Evolutionary conservation across 2,113 vertebrate species (phyloP).

Genomic region (Prolemur simus): DNA sequence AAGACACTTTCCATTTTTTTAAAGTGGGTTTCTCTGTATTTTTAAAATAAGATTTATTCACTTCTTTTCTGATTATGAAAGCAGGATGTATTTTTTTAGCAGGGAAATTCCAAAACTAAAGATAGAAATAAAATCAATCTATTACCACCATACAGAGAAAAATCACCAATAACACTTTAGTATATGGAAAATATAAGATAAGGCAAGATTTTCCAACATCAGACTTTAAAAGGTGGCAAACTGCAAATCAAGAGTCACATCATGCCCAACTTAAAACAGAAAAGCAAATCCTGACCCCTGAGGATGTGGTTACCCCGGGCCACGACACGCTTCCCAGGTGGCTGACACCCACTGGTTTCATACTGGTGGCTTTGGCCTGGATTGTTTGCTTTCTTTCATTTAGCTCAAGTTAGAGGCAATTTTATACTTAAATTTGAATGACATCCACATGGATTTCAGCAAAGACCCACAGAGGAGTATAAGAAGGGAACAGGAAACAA

Average conservation of each 20-base stretch:
- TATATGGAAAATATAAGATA: background rate
- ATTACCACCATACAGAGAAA: background rate
- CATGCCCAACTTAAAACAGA: background rate
- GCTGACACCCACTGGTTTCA: background rate
- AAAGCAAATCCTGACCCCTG: background rate
- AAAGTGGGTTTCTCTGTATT: background rate
- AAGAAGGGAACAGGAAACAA: background rate
- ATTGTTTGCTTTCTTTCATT: background rate
- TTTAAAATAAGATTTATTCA: background rate
- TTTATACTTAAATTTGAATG: background rate
- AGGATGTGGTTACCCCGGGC: background rate
- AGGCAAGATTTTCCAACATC: background rate
- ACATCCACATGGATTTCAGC: background rate
- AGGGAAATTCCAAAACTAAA: background rate
- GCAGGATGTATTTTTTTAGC: background rate
- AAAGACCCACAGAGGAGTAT: background rate
- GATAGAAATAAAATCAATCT: background rate
- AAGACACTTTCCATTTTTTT: background rate
- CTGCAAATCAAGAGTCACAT: background rate
- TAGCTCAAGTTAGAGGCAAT: background rate
- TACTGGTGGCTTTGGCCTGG: background rate
- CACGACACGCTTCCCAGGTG: background rate
- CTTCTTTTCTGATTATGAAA: slow-evolving; percentile 15
- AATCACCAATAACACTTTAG: background rate
- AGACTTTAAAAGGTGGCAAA: background rate